These are phyloP conservation scores for Cantharis rustica DNA, from an alignment of 2,888 invertebrate species.

Conservation along the genomic window DNA sequence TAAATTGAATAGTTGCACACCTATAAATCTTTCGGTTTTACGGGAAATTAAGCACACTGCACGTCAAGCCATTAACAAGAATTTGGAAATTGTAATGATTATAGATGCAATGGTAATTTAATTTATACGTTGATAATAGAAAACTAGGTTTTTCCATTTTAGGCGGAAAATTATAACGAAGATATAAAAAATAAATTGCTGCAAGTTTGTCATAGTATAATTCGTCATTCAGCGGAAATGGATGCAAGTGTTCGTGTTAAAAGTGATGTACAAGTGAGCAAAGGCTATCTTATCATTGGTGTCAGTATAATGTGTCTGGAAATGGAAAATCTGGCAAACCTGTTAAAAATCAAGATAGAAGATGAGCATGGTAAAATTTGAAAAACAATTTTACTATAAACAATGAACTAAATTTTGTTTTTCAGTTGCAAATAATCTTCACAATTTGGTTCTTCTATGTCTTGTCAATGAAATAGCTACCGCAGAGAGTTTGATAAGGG, in stretches of 20 bases:
- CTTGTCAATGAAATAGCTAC: background rate
- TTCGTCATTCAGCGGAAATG: background rate
- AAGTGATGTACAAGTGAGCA: background rate
- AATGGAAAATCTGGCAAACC: background rate
- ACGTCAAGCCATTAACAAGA: background rate
- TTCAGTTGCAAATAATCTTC: background rate
- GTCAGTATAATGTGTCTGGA: background rate
- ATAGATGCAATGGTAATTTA: background rate
- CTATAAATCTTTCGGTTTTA: background rate
- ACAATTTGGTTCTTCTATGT: background rate
- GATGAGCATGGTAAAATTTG: background rate
- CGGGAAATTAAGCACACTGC: background rate
- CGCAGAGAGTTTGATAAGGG: background rate
- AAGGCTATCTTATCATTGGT: no score
- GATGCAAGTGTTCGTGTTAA: background rate
- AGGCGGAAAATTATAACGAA: background rate
- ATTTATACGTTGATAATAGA: background rate
- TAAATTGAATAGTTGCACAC: background rate
- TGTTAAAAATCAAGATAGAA: background rate
- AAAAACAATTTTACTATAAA: no score
- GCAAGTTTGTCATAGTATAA: background rate
- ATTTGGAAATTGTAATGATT: no score
- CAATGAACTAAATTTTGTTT: background rate
- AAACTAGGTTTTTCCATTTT: background rate
- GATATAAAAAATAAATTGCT: background rate